A percentile compares a stretch with the other conserved stretches of the same genome.
These are phyloP conservation scores for Amia ocellicauda DNA, from an alignment of 2,113 vertebrate genomes.

Conservation along the genomic window DNA sequence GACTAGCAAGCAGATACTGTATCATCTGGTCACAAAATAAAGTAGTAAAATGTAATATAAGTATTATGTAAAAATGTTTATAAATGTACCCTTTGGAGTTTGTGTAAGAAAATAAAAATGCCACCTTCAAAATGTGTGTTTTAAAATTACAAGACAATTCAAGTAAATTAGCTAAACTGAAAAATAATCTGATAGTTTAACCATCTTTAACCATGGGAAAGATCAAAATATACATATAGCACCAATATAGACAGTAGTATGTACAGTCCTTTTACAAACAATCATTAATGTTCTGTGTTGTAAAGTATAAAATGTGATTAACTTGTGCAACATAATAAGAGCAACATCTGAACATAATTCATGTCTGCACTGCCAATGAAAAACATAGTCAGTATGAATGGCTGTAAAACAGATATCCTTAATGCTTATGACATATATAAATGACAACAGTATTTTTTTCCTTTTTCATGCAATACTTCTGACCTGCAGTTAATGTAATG, in stretches of 20 bases:
- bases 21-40: conserved; percentile 23
- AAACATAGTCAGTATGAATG: neutral
- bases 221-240: conserved; percentile 82
- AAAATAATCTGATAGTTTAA: conserved; percentile 32
- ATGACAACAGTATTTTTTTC: neutral
- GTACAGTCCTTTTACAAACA: conserved; percentile 48
- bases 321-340: conserved; percentile 28
- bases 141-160: conserved; percentile 16
- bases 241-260: conserved; percentile 43
- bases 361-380: neutral
- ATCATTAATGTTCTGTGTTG: conserved; percentile 34
- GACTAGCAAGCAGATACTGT: conserved; percentile 23
- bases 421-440: neutral
- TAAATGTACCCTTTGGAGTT: neutral
- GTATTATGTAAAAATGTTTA: conserved; percentile 23
- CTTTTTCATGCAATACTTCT: conserved; percentile 24
- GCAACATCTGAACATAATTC: conserved; percentile 11
- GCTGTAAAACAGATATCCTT: neutral
- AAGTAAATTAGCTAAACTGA: conserved; percentile 45
- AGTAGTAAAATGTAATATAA: conserved; percentile 20
- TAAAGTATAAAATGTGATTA: conserved; percentile 49
- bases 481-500: neutral
- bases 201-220: conserved; percentile 39
- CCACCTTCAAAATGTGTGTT: neutral
- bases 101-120: conserved; percentile 6